Conservation (phyloP, 1,140 invertebrate genomes). For the Chironomus tepperi region DNA sequence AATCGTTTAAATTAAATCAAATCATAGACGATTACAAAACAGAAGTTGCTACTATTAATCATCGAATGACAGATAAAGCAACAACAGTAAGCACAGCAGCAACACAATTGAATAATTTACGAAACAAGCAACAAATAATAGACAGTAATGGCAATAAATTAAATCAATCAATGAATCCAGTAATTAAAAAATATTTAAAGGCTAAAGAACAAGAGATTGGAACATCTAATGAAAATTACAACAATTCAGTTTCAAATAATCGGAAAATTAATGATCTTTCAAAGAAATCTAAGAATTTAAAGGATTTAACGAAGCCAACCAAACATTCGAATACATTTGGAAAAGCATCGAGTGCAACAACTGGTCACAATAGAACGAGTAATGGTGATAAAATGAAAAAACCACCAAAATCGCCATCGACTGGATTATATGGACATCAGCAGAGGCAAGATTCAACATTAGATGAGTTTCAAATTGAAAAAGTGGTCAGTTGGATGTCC, state of each 20-base stretch:
- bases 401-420: conserved; percentile 20
- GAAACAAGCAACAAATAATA: not conserved
- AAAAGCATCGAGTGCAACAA: conserved; percentile 23
- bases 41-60: conserved; percentile 24
- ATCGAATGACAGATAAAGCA: not conserved
- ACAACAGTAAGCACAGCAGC: not conserved
- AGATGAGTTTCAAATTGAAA: conserved; percentile 39
- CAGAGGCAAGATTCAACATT: conserved; percentile 34
- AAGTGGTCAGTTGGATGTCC: conserved; percentile 40
- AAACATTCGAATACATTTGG: not conserved
- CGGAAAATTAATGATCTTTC: not conserved
- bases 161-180: conserved; percentile 26
- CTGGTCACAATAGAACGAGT: not conserved
- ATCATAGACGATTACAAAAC: conserved; percentile 27
- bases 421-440: conserved; percentile 34
- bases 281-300: conserved; percentile 25
- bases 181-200: conserved; percentile 37
- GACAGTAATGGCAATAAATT: not conserved
- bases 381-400: not conserved
- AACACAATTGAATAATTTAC: not conserved
- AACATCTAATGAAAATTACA: not conserved
- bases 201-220: conserved; percentile 29
- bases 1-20: not conserved
- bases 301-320: conserved; percentile 34
- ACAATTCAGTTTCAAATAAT: not conserved